phyloP scores from a whole-genome alignment of 2,113 vertebrate genomes.

The Ceyx margarethae region DNA sequence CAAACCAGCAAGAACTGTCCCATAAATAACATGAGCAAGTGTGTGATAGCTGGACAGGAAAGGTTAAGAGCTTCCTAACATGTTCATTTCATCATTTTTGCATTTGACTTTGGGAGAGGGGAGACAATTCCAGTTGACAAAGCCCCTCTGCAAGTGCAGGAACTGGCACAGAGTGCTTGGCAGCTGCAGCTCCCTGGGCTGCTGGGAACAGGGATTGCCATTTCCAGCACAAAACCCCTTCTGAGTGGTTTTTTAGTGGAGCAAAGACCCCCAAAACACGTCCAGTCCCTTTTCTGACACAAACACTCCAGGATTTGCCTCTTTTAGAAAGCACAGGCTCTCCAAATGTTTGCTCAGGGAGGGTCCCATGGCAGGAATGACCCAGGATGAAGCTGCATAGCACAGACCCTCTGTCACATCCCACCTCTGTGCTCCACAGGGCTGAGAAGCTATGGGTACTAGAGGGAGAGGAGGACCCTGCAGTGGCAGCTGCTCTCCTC shows the following conservation, averaged over 20 bases:
- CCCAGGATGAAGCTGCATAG: neutral
- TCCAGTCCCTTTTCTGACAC: neutral
- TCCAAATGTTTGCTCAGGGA: conserved; percentile 39
- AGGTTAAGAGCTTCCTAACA: conserved; percentile 66
- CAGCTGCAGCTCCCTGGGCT: neutral
- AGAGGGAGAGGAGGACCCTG: neutral
- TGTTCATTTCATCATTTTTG: conserved; percentile 32
- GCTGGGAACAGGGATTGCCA: neutral
- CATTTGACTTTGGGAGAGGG: conserved; percentile 47
- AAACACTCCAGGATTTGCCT: neutral
- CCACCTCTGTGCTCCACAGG: neutral
- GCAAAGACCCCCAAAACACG: neutral
- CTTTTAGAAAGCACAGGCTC: neutral
- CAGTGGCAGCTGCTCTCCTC: neutral
- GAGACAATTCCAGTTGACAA: conserved; percentile 38
- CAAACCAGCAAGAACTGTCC: conserved; percentile 62
- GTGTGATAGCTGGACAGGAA: conserved; percentile 62
- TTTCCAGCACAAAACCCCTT: neutral
- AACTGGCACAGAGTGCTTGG: neutral
- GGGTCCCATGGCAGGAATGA: neutral
- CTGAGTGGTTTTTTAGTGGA: neutral
- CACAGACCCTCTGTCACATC: neutral
- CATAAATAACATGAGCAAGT: conserved; percentile 67
- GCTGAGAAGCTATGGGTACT: neutral
- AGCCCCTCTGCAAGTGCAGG: neutral